Evolutionary conservation across 2,113 vertebrate species (phyloP).

Genomic region (Pimephales promelas): DNA sequence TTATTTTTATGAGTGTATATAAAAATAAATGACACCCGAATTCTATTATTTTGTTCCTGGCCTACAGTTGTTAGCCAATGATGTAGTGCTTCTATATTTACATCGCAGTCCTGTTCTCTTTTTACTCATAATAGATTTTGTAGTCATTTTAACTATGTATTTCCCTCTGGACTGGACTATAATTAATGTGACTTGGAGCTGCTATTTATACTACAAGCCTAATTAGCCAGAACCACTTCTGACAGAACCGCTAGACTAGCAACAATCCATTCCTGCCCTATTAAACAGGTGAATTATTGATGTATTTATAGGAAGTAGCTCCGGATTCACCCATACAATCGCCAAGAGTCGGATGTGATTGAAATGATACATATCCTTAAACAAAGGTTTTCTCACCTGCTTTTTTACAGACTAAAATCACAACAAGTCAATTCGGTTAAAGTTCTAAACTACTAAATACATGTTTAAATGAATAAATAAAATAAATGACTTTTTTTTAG

Average conservation of each 20-base stretch:
- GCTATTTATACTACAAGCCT: slow-evolving; percentile 40
- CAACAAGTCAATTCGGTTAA: background rate
- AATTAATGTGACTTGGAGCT: slow-evolving; percentile 26
- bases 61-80: background rate
- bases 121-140: slow-evolving; percentile 24
- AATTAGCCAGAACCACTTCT: slow-evolving; percentile 27
- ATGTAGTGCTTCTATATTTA: slow-evolving; percentile 15
- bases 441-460: background rate
- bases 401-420: background rate
- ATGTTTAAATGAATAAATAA: background rate
- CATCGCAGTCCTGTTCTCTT: background rate
- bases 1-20: background rate
- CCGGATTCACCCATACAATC: no score
- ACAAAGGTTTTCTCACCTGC: background rate
- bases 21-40: background rate
- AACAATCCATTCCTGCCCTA: background rate
- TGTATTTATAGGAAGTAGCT: background rate
- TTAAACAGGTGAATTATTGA: slow-evolving; percentile 7
- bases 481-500: background rate
- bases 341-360: no score
- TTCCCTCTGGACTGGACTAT: slow-evolving; percentile 18
- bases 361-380: no score
- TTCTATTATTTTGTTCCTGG: background rate
- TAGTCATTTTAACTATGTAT: slow-evolving; percentile 31
- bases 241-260: background rate